A percentile compares a stretch with the other conserved stretches of the same genome.
These are phyloP conservation scores for Pyrochroa serraticornis DNA, from an alignment of 2,888 invertebrate species.

Conservation along the genomic window DNA sequence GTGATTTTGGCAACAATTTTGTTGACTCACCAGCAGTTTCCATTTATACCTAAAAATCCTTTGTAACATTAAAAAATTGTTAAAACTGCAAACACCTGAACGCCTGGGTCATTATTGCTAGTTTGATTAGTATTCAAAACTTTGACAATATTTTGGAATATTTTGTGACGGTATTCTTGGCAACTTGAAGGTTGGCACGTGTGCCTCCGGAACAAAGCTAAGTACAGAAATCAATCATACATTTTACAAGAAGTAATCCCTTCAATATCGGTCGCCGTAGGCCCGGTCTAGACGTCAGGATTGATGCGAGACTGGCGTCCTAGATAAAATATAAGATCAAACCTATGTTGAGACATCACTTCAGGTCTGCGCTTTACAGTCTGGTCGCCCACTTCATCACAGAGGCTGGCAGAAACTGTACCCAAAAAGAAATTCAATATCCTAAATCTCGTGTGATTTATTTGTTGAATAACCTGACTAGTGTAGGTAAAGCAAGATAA, in stretches of 20 bases:
- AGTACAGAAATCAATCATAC: slow-evolving; percentile 19
- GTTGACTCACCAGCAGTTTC: too few species aligned
- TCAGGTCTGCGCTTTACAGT: slow-evolving; percentile 5
- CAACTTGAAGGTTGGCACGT: too few species aligned
- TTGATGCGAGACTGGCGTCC: slow-evolving; percentile 22
- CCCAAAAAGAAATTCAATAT: slow-evolving; percentile 1
- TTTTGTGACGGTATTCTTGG: too few species aligned
- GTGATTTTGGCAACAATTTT: too few species aligned
- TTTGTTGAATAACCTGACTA: neutral
- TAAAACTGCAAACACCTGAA: too few species aligned
- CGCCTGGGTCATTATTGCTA: too few species aligned
- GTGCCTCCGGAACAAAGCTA: neutral
- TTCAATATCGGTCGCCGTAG: slow-evolving; percentile 5
- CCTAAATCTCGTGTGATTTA: slow-evolving; percentile 4
- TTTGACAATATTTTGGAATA: too few species aligned
- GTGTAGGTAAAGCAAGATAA: neutral
- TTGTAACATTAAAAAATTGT: too few species aligned
- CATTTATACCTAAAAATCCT: too few species aligned
- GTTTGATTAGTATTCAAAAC: too few species aligned
- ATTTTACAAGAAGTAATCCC: slow-evolving; percentile 14
- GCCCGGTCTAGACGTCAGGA: slow-evolving; percentile 23
- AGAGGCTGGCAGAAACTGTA: neutral
- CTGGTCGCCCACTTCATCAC: too few species aligned
- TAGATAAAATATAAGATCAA: slow-evolving; percentile 29
- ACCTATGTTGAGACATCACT: slow-evolving; percentile 22